Percentiles rank a stretch among this genome's conserved stretches.
Evolutionary conservation across 2,797 vertebrate species (phyloP).

Genomic region (Echiichthys vipera): DNA sequence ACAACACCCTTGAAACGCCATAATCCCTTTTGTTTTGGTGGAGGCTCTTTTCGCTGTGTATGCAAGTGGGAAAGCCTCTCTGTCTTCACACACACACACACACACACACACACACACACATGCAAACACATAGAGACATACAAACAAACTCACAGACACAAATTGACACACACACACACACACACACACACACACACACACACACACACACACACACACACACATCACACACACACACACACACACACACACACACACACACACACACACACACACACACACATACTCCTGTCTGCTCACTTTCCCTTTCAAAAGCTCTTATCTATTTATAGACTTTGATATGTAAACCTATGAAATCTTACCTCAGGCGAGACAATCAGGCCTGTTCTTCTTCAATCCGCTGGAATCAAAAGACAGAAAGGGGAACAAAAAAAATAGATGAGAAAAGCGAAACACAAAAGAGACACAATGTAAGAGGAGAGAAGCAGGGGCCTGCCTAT

Average conservation of each 20-base stretch:
- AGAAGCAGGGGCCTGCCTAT: constrained; percentile 68
- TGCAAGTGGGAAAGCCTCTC: constrained; percentile 82
- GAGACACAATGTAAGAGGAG: constrained; percentile 78
- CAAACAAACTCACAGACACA: constrained; percentile 23
- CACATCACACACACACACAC: constrained; percentile 38
- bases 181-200: constrained; percentile 24
- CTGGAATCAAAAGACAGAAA: constrained; percentile 81
- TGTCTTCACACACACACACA: constrained; percentile 49
- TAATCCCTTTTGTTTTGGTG: constrained; percentile 87
- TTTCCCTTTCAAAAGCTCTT: constrained; percentile 84
- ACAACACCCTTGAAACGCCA: constrained; percentile 84
- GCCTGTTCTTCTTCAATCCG: constrained; percentile 82
- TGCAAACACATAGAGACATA: too few species aligned
- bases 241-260: constrained; percentile 13
- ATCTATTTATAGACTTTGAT: constrained; percentile 89
- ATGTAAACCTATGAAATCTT: constrained; percentile 87
- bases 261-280: constrained; percentile 19
- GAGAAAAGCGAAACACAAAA: constrained; percentile 81
- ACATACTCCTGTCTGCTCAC: constrained; percentile 68
- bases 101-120: constrained; percentile 37
- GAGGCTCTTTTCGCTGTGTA: constrained; percentile 81
- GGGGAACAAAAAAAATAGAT: constrained; percentile 78
- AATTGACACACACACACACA: constrained; percentile 24
- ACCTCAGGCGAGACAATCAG: constrained; percentile 86
- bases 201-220: constrained; percentile 53